Percentiles rank a stretch among this genome's conserved stretches.
Evolutionary conservation across 1,140 invertebrate species (phyloP).

Genomic region (Polyergus mexicanus): DNA sequence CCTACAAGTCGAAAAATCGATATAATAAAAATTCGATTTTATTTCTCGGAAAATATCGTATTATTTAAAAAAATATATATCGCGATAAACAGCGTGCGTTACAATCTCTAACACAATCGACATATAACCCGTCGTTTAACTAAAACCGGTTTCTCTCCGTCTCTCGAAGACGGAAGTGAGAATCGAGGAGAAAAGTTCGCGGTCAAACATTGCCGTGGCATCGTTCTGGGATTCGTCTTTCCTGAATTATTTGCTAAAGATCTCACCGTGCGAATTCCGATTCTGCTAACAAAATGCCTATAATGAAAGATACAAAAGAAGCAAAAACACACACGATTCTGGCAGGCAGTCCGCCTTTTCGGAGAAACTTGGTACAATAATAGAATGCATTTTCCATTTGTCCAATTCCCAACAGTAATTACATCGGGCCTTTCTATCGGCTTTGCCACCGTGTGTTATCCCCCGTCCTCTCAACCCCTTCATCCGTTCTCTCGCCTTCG

Average conservation of each 20-base stretch:
- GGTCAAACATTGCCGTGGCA: background rate
- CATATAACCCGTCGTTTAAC: constrained; percentile 34
- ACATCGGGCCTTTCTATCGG: constrained; percentile 76
- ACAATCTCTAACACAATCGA: constrained; percentile 68
- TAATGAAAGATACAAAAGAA: background rate
- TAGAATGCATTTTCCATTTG: constrained; percentile 79
- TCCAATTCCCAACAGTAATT: constrained; percentile 80
- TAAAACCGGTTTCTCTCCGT: constrained; percentile 54
- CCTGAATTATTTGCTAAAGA: constrained; percentile 27
- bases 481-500: constrained; percentile 2
- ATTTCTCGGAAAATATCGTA: constrained; percentile 15
- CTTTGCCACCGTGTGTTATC: constrained; percentile 54
- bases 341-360: constrained; percentile 50
- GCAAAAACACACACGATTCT: constrained; percentile 1
- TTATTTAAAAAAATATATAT: constrained; percentile 59
- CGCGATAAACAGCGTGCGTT: constrained; percentile 45
- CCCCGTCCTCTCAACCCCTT: constrained; percentile 39
- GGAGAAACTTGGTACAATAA: constrained; percentile 69
- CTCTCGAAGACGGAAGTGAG: background rate
- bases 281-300: constrained; percentile 5
- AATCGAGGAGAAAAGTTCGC: constrained; percentile 64
- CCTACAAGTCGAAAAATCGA: background rate
- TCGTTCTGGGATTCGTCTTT: background rate
- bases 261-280: background rate
- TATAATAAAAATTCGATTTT: background rate